phyloP scores from a whole-genome alignment of 2,888 invertebrate species.

The Mimumesa dahlbomi region DNA sequence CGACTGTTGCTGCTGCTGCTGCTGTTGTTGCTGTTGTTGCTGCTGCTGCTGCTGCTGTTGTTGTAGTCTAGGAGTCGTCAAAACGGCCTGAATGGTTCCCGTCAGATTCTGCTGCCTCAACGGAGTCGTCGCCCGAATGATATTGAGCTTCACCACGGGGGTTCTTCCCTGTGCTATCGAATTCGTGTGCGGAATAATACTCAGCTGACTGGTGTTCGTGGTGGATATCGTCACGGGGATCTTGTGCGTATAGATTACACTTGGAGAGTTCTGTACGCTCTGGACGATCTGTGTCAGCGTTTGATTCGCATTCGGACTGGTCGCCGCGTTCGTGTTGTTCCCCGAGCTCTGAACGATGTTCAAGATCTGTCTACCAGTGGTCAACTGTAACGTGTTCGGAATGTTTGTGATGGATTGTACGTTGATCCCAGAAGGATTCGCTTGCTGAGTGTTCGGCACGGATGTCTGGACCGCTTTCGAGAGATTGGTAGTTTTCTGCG shows the following conservation, averaged over 20 bases:
- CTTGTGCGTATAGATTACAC: conserved; percentile 88
- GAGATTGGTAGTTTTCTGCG: conserved; percentile 71
- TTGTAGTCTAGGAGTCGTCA: conserved; percentile 71
- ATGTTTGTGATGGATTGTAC: conserved; percentile 75
- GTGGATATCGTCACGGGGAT: conserved; percentile 84
- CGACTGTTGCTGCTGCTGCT: conserved; percentile 41
- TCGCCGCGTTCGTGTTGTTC: conserved; percentile 58
- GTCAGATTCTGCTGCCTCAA: conserved; percentile 71
- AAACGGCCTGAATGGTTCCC: conserved; percentile 73
- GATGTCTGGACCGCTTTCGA: conserved; percentile 80
- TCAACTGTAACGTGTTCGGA: conserved; percentile 70
- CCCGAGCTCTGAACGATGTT: conserved; percentile 75
- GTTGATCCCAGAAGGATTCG: conserved; percentile 62
- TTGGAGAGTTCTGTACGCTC: conserved; percentile 79
- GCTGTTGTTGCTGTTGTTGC: conserved; percentile 50
- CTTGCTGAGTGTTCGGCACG: conserved; percentile 67
- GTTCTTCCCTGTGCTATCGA: conserved; percentile 72
- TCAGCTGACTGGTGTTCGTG: conserved; percentile 76
- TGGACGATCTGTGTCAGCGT: conserved; percentile 76
- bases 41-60: conserved; percentile 77
- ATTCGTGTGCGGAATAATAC: conserved; percentile 75
- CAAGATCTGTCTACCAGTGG: conserved; percentile 72
- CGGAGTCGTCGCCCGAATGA: conserved; percentile 69
- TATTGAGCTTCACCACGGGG: conserved; percentile 78
- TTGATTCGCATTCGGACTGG: conserved; percentile 67